Base-by-base conservation (phyloP, 2,888 invertebrate genomes). In the Rhyacophila evoluta region DNA sequence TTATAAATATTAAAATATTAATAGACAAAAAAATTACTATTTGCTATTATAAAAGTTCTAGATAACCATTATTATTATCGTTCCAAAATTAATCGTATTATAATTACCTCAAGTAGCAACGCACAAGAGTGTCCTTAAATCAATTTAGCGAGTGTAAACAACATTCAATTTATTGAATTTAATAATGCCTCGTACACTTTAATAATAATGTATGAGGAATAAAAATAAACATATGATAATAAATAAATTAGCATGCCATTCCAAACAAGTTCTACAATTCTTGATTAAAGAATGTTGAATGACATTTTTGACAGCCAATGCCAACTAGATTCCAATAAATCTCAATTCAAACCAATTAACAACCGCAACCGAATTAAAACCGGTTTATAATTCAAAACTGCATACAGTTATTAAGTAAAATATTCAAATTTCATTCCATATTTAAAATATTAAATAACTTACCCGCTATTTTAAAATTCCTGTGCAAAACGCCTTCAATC, bases 401-500 rank as follows among this genome's bases (percentile, higher is more conserved):
- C 55, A 55, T 55, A 25, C 2, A 4, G 25, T 6, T 39, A 39
- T 39, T 15, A n/a, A n/a, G n/a, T n/a, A n/a, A n/a, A n/a, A 6
- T 4, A 33, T 33, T 33, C 6, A 33, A 33, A 33, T 33, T 4
- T 33, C 6, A 33, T 33, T 33, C 29, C 6, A 33, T 33, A 33
- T 33, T 33, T 33, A 33, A 33, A 33, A 25, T 15, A 39, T 19
- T 19, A 55, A 19, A 12, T 19, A 55, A 19, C 55, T 55, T 55
- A 55, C 55, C 55, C 55, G 55, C 55, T 55, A 25, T 55, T 19
- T 55, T 55, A 55, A 55, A 33, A 55, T 55, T 55, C 55, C 55
- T 19, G 4, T 19, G 19, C 55, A 10, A 2, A n/a, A 25, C 55
- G 19, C 19, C 55, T 55, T 55, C 55, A 10, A 2, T 55, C 10